Base-by-base conservation (phyloP, 2,888 invertebrate species). In the Crocallis elinguaria region DNA sequence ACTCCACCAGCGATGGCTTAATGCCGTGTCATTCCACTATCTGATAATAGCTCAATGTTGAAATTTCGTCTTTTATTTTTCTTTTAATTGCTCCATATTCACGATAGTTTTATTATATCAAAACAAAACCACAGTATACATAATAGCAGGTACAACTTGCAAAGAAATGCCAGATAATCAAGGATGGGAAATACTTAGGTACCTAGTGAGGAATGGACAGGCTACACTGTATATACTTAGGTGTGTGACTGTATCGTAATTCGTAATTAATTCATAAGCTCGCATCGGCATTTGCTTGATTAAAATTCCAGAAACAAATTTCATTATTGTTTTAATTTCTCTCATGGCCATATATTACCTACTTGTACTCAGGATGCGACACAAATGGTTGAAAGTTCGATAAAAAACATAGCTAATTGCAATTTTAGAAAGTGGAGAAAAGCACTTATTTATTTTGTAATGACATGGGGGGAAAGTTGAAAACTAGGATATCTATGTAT, bases 1-100 rank as follows among this genome's bases (percentile, higher is more conserved):
- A 84, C 69, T 77, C 68, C 71, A 68, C 75, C 76, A n/a, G n/a
- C n/a, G 78, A 80, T 80, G 73, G 78, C 71, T 75, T 77, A 73
- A 77, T 73, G 72, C 74, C 81, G 65, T 79, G 79, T 81, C 82
- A 80, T 78, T 73, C 60, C 55, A 69, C 57, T 67, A 62, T 58
- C 61, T 62, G 64, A 69, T 80, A 80, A 84, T 81, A 71, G 74
- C 79, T 82, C 79, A 62, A 81, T 83, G 76, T 72, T 60, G 49
- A 62, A 66, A 64, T n/a, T n/a, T n/a, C n/a, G 49, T 57, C 43
- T 19, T 45, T 57, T 56, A 41, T 58, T 21, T 49, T 16, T 52
- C n/a, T n/a, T n/a, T n/a, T n/a, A n/a, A n/a, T 38, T 52, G 37
- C 30, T 42, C 49, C 35, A 48, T 33, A 49, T 49, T 46, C 16